Conservation (phyloP, 2,113 vertebrate species). For the Sinosuthora webbiana region DNA sequence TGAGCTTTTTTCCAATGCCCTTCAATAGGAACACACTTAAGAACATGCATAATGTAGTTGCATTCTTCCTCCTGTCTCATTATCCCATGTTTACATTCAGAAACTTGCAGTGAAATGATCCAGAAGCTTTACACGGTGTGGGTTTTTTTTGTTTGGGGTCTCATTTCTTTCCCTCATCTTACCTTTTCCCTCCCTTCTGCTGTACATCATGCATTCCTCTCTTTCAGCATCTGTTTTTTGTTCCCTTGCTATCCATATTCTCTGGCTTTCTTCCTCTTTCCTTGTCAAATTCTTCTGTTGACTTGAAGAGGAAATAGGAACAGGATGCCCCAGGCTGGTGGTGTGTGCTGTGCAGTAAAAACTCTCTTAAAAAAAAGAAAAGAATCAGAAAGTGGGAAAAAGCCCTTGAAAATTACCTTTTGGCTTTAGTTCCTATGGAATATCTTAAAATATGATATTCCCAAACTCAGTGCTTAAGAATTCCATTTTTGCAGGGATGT, state of each 20-base stretch:
- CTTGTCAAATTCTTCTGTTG: slow-evolving; percentile 32
- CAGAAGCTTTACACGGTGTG: neutral
- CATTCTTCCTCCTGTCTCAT: neutral
- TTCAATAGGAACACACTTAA: neutral
- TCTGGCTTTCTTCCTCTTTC: slow-evolving; percentile 12
- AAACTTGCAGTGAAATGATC: neutral
- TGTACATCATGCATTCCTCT: neutral
- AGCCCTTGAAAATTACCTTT: neutral
- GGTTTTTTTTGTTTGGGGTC: neutral
- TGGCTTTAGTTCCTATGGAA: neutral
- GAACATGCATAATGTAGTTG: neutral
- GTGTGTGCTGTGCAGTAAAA: neutral
- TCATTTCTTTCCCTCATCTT: neutral
- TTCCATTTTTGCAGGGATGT: neutral
- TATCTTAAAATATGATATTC: neutral
- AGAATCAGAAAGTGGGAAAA: neutral
- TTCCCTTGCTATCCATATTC: neutral
- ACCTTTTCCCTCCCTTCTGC: neutral
- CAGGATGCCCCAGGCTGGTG: neutral
- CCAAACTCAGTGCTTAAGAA: neutral
- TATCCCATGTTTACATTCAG: neutral
- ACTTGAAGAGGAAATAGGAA: slow-evolving; percentile 38
- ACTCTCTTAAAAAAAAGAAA: neutral
- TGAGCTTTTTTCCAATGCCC: neutral
- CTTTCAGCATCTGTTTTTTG: slow-evolving; percentile 50